Base-by-base conservation (phyloP, 2,888 invertebrate species). In the Ophioninae sp. region DNA sequence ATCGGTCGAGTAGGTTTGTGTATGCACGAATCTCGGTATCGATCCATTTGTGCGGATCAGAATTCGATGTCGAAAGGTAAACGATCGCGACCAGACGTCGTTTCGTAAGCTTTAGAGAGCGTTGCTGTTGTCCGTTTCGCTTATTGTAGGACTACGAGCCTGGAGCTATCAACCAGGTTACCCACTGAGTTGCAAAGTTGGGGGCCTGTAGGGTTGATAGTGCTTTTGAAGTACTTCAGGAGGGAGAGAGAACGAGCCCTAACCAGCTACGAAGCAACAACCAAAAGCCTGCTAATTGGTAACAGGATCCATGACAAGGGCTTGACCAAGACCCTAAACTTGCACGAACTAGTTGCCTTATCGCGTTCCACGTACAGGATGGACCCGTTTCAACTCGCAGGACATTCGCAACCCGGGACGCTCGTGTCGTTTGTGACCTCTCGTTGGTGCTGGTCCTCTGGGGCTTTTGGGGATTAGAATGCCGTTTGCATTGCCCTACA, bases 391-490 rank as follows among this genome's bases (percentile, higher is more conserved):
- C 23, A 23, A 51, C 51, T 63, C 72, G 17, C 30, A 41, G 61
- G 56, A 72, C 20, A 73, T 76, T 83, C 68, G 64, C 63, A 74
- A 13, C 63, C 10, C 37, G 44, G 41, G 23, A 20, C 71, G 30
- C 75, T 44, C 51, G 51, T 5, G 51, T 44, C 58, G 59, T 20
- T 30, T 39, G 51, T 51, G 51, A 51, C 51, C 51, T 51, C 51
- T 51, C 51, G 51, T 13, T 51, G 23, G 6, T 30, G 63, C 69
- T 37, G 20, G 30, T 39, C 51, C 88, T 86, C 64, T 30, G 69
- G 82, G 85, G 64, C 85, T 87, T 89, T 85, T 77, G 76, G 85
- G 85, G 85, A 82, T 51, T 64, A 44, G 41, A 76, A 22, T 5
- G 63, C 37, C 51, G 51, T 51, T 51, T 51, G 51, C 51, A 10